Percentiles rank a stretch among this genome's conserved stretches.
phyloP scores from a whole-genome alignment of 2,113 vertebrate species.

The Varanus komodoensis region DNA sequence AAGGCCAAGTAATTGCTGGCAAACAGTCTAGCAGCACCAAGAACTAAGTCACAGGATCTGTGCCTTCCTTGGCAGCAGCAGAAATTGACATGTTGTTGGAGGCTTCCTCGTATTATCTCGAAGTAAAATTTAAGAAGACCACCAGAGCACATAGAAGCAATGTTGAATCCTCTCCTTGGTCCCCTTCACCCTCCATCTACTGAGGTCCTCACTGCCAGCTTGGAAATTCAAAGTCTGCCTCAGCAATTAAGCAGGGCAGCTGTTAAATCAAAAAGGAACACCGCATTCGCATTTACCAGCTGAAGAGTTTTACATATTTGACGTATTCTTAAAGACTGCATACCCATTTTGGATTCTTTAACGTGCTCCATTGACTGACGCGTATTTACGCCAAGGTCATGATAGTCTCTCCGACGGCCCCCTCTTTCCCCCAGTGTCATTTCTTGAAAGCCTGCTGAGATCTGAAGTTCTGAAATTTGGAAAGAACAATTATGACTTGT shows the following conservation, averaged over 20 bases:
- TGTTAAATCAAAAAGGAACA: background rate
- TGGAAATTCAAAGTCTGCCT: background rate
- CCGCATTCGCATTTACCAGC: too few relatives aligned
- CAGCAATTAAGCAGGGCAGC: background rate
- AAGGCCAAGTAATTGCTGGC: too few relatives aligned
- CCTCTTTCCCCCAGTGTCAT: slow-evolving; percentile 88
- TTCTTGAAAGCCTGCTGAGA: slow-evolving; percentile 91
- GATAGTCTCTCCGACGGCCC: slow-evolving; percentile 86
- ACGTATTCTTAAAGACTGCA: background rate
- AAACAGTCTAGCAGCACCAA: too few relatives aligned
- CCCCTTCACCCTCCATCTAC: background rate
- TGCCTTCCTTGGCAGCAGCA: too few relatives aligned
- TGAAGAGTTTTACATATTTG: too few relatives aligned
- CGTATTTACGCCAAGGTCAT: slow-evolving; percentile 88
- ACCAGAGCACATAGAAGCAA: background rate
- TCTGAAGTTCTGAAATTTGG: slow-evolving; percentile 69
- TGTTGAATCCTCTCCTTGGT: background rate
- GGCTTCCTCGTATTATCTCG: too few relatives aligned
- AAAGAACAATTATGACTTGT: background rate
- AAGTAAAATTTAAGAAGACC: background rate
- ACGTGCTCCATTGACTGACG: slow-evolving; percentile 90
- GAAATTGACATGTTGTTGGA: too few relatives aligned
- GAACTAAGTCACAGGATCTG: too few relatives aligned
- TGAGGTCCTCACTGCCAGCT: background rate
- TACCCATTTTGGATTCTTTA: slow-evolving; percentile 89